Conservation (phyloP, 2,797 vertebrate species). For the Carcharodon carcharias region DNA sequence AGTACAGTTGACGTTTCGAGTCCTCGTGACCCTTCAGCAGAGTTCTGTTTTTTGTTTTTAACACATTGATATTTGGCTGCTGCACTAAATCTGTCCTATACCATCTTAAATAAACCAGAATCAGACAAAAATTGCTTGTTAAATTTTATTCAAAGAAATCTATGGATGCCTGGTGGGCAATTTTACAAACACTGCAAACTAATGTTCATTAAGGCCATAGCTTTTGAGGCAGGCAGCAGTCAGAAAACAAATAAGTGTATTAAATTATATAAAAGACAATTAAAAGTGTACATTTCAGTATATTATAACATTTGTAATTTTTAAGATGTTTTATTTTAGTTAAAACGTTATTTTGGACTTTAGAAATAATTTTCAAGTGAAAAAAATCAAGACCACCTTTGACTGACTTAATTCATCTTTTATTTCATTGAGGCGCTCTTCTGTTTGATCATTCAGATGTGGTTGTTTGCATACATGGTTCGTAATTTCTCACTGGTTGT, state of each 20-base stretch:
- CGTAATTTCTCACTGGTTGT: too few relatives aligned
- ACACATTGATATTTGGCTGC: background rate
- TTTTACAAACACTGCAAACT: background rate
- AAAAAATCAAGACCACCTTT: background rate
- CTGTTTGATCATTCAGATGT: background rate
- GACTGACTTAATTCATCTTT: background rate
- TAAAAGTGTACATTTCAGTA: too few relatives aligned
- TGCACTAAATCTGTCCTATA: background rate
- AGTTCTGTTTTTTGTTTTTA: too few relatives aligned
- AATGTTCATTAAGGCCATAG: background rate
- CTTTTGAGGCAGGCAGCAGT: background rate
- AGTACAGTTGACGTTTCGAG: too few relatives aligned
- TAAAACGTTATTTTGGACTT: too few relatives aligned
- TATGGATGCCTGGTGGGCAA: background rate
- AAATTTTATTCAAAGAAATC: background rate
- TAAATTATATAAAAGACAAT: too few relatives aligned
- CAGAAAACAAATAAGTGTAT: too few relatives aligned
- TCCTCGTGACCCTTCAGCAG: too few relatives aligned
- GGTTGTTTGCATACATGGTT: too few relatives aligned
- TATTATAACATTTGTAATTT: too few relatives aligned
- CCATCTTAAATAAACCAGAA: background rate
- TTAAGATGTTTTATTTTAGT: too few relatives aligned
- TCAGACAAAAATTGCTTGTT: background rate
- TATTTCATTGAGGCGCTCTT: background rate
- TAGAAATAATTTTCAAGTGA: background rate